Evolutionary conservation across 1,140 invertebrate species (phyloP), one percentile per base, ranked within the genome.

Genomic region (Oncopodura yosiiana): DNA sequence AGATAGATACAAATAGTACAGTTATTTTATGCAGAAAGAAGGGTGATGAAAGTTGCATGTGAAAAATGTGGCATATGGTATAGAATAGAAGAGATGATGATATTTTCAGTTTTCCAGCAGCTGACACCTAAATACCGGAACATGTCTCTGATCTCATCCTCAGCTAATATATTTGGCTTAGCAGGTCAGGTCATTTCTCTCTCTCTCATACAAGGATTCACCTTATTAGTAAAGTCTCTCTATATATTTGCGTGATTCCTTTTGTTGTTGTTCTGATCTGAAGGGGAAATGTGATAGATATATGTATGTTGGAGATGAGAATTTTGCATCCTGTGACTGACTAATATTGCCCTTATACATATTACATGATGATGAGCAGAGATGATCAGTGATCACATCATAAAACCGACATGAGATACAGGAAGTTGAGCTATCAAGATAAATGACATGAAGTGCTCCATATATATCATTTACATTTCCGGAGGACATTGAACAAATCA

Each of bases 51-150:
- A 34, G 6, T 38, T 38, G 12, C 36, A 38, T 16, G 4, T 16
- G 36, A 38, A n/a, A n/a, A 38, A n/a, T 11, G 12, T n/a, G 11
- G 36, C 36, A 38, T n/a, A 24, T 18, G 19, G 21, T 18, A 23
- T 3, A 23, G 38, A 24, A 5, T 18, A 9, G n/a, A 19, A 14
- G 23, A 9, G 18, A 37, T 3, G 19, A n/a, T 24, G 36, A 52
- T 27, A 27, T 36, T 3, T 24, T 39, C 11, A 9, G 5, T 11
- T 9, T 11, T 6, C 12, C 16, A 49, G 5, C 57, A 59, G 54
- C 59, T 61, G 59, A 50, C 59, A 38, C 36, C 23, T 12, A 57
- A 61, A 61, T 61, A 57, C 59, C 59, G 59, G 59, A 61, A 57
- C 55, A 57, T 12, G 23, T 32, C 50, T 18, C 9, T 29, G 26